These are phyloP conservation scores for Cataglyphis altisquamis DNA, from an alignment of 2,888 invertebrate genomes.

Conservation along the genomic window DNA sequence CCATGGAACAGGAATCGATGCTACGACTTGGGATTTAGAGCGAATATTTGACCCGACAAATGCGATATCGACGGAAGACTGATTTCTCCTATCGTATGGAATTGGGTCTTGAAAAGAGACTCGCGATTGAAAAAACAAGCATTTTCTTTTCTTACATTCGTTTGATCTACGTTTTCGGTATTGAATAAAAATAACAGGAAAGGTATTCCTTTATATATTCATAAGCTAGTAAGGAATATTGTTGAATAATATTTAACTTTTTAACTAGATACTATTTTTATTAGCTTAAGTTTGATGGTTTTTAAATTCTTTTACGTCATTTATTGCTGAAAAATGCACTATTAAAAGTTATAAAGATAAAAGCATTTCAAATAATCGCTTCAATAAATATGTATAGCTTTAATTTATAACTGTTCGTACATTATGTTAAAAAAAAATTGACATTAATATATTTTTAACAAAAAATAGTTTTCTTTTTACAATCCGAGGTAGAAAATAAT, in stretches of 20 bases:
- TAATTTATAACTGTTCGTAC: not conserved
- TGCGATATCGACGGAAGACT: conserved; percentile 39
- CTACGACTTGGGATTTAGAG: conserved; percentile 62
- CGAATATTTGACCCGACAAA: conserved; percentile 57
- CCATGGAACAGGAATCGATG: conserved; percentile 59
- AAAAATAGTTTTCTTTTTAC: not conserved
- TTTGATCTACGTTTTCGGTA: not conserved
- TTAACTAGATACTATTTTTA: not conserved
- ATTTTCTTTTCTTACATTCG: conserved; percentile 31
- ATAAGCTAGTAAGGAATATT: not conserved
- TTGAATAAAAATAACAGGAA: not conserved
- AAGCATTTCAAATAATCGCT: conserved; percentile 3
- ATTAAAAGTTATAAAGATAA: not conserved
- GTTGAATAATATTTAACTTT: conserved; percentile 16
- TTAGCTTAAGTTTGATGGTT: not conserved
- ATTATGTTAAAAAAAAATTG: not conserved
- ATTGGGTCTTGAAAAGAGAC: conserved; percentile 47
- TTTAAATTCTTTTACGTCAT: conserved; percentile 2
- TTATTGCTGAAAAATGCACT: not conserved
- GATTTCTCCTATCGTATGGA: conserved; percentile 32
- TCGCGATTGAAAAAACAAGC: conserved; percentile 21
- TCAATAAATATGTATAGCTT: conserved; percentile 11
- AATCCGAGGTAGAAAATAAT: not conserved
- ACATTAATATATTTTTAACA: not conserved
- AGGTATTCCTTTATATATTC: not conserved